These are phyloP conservation scores for Cotesia congregata DNA, from an alignment of 2,888 invertebrate genomes.

Conservation along the genomic window DNA sequence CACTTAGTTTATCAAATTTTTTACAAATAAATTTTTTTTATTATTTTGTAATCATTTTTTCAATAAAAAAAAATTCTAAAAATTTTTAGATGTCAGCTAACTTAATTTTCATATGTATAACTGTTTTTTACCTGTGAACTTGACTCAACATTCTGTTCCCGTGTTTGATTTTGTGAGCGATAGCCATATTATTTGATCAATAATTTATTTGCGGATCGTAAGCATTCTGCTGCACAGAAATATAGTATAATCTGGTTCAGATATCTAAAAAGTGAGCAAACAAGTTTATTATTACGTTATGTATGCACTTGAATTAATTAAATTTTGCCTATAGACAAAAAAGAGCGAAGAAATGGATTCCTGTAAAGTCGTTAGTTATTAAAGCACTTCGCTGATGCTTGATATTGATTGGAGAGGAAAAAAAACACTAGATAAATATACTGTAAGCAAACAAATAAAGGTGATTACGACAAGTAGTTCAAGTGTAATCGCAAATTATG, in stretches of 20 bases:
- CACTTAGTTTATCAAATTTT: no score
- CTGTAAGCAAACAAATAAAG: neutral
- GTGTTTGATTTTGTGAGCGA: neutral
- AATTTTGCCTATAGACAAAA: neutral
- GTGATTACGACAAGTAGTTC: neutral
- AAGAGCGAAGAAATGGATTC: neutral
- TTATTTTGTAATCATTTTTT: no score
- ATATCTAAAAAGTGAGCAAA: no score
- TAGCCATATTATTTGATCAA: neutral
- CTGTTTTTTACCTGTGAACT: neutral
- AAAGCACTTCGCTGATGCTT: neutral
- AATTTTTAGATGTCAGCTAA: no score
- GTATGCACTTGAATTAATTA: neutral
- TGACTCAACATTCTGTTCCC: neutral
- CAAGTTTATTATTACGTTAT: neutral
- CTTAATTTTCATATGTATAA: neutral
- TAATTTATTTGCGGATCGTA: neutral
- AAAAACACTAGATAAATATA: neutral
- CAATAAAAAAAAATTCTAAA: no score
- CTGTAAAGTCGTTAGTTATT: constrained; percentile 24
- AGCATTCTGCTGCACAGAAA: neutral
- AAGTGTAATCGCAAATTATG: neutral
- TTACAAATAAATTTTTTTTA: no score
- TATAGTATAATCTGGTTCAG: neutral
- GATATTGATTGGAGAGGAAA: constrained; percentile 15